phyloP scores from a whole-genome alignment of 2,888 invertebrate species.

The Aethes cnicana region DNA sequence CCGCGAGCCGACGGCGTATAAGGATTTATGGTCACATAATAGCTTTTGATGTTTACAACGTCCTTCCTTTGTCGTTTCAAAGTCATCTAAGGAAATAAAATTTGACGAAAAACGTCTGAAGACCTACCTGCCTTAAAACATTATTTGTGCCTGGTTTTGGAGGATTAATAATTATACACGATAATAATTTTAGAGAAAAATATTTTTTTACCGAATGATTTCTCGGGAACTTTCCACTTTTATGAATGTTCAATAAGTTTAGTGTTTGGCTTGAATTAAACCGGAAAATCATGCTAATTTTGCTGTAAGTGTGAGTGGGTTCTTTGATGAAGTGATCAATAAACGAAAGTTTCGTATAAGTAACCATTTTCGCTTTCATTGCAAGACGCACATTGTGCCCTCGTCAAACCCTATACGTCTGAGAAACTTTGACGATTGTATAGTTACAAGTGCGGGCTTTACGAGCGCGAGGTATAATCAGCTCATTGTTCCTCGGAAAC shows the following conservation, averaged over 20 bases:
- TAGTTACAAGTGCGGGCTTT: conserved; percentile 58
- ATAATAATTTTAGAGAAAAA: no score
- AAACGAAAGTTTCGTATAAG: conserved; percentile 23
- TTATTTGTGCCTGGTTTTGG: conserved; percentile 1
- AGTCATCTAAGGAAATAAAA: conserved; percentile 29
- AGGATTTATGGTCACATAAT: conserved; percentile 48
- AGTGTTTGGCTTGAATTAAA: no score
- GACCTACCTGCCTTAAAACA: not conserved
- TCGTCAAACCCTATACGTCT: conserved; percentile 53
- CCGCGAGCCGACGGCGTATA: conserved; percentile 39
- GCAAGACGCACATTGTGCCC: conserved; percentile 43
- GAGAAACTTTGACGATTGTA: conserved; percentile 60
- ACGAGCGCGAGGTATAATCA: conserved; percentile 69
- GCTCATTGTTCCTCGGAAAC: conserved; percentile 67
- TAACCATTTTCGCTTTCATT: conserved; percentile 21
- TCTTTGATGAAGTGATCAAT: conserved; percentile 23
- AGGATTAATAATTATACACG: not conserved
- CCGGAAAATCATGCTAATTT: no score
- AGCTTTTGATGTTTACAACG: conserved; percentile 34
- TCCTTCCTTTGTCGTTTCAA: conserved; percentile 26
- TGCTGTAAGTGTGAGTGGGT: not conserved
- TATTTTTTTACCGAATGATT: no score
- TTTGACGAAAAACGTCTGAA: conserved; percentile 22
- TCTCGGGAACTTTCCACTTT: no score
- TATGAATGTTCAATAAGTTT: no score